A percentile compares a stretch with the other conserved stretches of the same genome.
phyloP scores from a whole-genome alignment of 2,797 vertebrate genomes.

The Cuculus canorus region DNA sequence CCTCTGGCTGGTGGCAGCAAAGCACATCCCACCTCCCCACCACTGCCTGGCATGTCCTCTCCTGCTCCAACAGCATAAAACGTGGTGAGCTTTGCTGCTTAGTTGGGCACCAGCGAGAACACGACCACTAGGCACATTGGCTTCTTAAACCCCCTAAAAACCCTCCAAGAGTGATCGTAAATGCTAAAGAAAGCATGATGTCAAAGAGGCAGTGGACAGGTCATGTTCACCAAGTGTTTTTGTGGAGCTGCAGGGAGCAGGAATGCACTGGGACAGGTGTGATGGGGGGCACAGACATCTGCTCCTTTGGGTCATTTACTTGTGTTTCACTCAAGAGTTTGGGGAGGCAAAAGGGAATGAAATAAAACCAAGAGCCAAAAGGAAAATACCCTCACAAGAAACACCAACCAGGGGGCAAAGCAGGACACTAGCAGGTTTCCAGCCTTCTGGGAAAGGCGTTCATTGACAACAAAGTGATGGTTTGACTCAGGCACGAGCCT shows the following conservation, averaged over 20 bases:
- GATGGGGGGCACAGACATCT: neutral
- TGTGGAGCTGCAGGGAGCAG: neutral
- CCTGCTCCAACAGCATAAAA: accelerated
- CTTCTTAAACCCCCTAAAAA: neutral
- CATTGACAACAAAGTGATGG: neutral
- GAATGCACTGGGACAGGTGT: neutral
- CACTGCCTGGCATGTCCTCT: neutral
- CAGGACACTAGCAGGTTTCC: neutral
- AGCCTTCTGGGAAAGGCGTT: constrained; percentile 43
- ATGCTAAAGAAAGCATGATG: neutral
- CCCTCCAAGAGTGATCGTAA: neutral
- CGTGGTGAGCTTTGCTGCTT: neutral
- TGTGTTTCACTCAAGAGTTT: accelerated
- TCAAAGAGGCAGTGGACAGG: neutral
- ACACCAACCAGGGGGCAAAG: neutral
- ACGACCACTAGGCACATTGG: accelerated
- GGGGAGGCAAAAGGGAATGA: neutral
- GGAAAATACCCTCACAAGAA: neutral
- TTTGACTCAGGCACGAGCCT: neutral
- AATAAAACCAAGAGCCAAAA: neutral
- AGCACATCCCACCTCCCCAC: neutral
- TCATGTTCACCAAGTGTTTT: neutral
- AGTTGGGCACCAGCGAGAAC: neutral
- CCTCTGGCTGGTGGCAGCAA: neutral
- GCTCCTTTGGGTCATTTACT: neutral